Evolutionary conservation across 2,113 vertebrate genomes (phyloP), one percentile per base, ranked within the genome.

Genomic region (Mus pahari): DNA sequence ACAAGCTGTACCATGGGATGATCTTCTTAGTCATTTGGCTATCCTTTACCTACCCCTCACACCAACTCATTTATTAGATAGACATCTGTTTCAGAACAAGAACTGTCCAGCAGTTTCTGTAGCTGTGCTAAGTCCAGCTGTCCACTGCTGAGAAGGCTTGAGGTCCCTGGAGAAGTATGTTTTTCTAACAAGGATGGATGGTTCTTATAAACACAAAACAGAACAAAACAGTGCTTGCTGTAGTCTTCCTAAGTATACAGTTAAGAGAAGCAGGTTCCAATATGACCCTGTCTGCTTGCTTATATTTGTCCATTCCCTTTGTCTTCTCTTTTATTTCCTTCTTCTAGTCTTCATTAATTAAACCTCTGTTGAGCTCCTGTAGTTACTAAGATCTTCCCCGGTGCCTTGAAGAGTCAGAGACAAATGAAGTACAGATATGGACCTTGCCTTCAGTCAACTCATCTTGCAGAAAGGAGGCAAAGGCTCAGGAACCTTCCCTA

Each of bases 161-260:
- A 94, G 28, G n/a, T 94, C 39, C 62, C 26, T 64, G 19, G 84
- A 94, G 77, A 94, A 73, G 13, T 26, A 14, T 86, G 70, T 26
- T 93, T 64, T 94, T 48, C 87, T 93, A 97, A 94, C 36, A 93
- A 96, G 50, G 28, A 82, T 93, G 64, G 53, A 33, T 92, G 19
- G 13, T 94, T 83, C 89, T 88, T 39, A 71, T 94, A 92, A 95
- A 78, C 81, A 84, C 2, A 50, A 58, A 75, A 45, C 36, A 66
- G 62, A 84, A 83, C 1, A 45, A 64, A 75, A 45, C 31, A 66
- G 64, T 78, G 68, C 95, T 94, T 79, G 22, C n/a, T 16, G n/a
- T 62, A 89, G 45, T 94, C 81, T 84, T 96, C 9, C 12, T 79
- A 6, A 90, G 48, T 70, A 14, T 75, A 89, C 1, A 86, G n/a